Evolutionary conservation across 1,140 invertebrate genomes (phyloP), one percentile per base, ranked within the genome.

Genomic region (Streblospio benedicti): DNA sequence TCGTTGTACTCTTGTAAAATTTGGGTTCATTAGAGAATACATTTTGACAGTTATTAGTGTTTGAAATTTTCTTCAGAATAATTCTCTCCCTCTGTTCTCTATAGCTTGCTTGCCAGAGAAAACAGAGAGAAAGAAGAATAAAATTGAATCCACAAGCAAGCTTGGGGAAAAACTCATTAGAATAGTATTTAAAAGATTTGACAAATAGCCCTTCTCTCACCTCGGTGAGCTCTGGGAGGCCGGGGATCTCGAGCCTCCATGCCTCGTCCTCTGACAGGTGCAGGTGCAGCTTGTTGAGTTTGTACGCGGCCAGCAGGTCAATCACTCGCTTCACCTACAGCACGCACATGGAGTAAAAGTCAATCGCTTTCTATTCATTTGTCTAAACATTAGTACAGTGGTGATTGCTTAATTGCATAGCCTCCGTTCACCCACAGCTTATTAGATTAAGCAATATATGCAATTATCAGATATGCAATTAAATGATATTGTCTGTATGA

Each of bases 191-290:
- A 14, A 12, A 28, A 30, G 25, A 20, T n/a, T 12, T 41, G 12
- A 41, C 3, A 1, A 50, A 50, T 50, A 50, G 14, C 18, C 9
- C 28, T 50, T 23, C 33, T 41, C 41, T 25, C 49, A 76, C 75
- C 65, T 67, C 25, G 0, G 73, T 76, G 0, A 77, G 65, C 64
- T 77, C 73, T 12, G 69, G 68, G 18, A 75, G 60, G 3, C 62
- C 67, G 0, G 60, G 53, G 6, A 76, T 76, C 58, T 77, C 66
- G 0, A 77, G 27, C 28, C 74, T 61, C 74, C 74, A 77, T 0
- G 73, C 75, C 51, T 77, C 73, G 44, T 77, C 76, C 52, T 77
- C 76, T 2, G 74, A 55, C 30, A 77, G 60, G 57, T 76, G 76
- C 0, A 76, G 62, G 57, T 76, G 75, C 2, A 77, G 62, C 30